Percentiles rank a stretch among this genome's conserved stretches.
These are phyloP conservation scores for Morus bassanus DNA, from an alignment of 2,797 vertebrate species.

Conservation along the genomic window DNA sequence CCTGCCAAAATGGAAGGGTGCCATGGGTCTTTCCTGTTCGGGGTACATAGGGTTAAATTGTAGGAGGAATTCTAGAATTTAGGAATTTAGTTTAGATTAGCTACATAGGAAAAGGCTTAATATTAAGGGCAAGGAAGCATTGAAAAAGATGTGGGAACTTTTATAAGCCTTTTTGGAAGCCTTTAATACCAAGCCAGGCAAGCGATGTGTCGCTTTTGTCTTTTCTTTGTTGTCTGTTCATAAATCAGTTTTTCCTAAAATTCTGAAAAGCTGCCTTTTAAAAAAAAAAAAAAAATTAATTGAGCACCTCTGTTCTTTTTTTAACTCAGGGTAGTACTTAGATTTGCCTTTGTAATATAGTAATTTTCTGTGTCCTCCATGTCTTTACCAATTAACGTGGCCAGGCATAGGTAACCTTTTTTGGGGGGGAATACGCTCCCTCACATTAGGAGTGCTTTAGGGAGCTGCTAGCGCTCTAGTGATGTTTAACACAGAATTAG, in stretches of 20 bases:
- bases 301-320: not conserved
- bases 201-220: not conserved
- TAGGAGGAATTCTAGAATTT: not conserved
- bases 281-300: not conserved
- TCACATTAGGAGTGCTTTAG: not conserved
- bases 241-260: not conserved
- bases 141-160: not conserved
- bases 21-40: accelerated
- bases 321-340: accelerated
- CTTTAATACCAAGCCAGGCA: not conserved
- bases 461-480: not conserved
- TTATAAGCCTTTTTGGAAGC: not conserved
- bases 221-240: not conserved
- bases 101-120: accelerated
- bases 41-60: accelerated
- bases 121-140: not conserved
- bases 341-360: not conserved
- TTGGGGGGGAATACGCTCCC: not conserved
- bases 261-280: not conserved
- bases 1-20: not conserved
- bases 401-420: accelerated
- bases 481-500: not conserved
- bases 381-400: not conserved
- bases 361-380: not conserved
- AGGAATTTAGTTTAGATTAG: not conserved